A percentile compares a stretch with the other conserved stretches of the same genome.
Conservation (phyloP, 2,888 invertebrate genomes). For the Clitarchus hookeri region DNA sequence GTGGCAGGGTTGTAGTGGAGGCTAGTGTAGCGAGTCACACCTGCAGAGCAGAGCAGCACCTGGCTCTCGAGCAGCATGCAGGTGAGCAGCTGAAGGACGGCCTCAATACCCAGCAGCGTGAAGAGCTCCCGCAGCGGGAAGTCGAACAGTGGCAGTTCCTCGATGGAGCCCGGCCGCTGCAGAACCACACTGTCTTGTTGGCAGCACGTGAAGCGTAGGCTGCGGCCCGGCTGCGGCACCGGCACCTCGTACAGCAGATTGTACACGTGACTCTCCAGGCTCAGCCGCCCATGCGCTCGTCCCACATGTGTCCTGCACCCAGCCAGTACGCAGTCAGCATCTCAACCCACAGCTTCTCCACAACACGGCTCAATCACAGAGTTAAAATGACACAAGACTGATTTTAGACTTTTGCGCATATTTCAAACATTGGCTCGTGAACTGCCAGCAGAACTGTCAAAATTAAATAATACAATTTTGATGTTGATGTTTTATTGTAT, state of each 20-base stretch:
- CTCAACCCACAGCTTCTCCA: background rate
- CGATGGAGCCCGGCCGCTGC: constrained; percentile 74
- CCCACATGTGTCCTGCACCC: constrained; percentile 25
- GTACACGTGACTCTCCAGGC: constrained; percentile 93
- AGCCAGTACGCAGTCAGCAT: background rate
- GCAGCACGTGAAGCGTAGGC: constrained; percentile 59
- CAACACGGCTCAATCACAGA: no score
- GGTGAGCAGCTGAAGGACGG: constrained; percentile 89
- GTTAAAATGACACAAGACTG: no score
- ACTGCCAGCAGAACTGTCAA: no score
- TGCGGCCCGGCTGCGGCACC: constrained; percentile 78
- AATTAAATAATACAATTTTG: no score
- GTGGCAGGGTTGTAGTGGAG: no score
- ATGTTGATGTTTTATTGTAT: no score
- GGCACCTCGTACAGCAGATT: constrained; percentile 94
- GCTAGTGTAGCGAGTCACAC: constrained; percentile 62
- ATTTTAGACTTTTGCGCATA: no score
- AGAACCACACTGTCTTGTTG: constrained; percentile 58
- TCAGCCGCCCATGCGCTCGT: constrained; percentile 62
- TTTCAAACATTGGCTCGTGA: no score
- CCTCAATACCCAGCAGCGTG: constrained; percentile 86
- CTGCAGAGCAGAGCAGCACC: constrained; percentile 89
- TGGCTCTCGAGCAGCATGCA: constrained; percentile 97
- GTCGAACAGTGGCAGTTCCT: constrained; percentile 93
- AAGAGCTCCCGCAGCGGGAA: constrained; percentile 90